Evolutionary conservation across 2,113 vertebrate genomes (phyloP), one percentile per base, ranked within the genome.

Genomic region (Gallinago media): DNA sequence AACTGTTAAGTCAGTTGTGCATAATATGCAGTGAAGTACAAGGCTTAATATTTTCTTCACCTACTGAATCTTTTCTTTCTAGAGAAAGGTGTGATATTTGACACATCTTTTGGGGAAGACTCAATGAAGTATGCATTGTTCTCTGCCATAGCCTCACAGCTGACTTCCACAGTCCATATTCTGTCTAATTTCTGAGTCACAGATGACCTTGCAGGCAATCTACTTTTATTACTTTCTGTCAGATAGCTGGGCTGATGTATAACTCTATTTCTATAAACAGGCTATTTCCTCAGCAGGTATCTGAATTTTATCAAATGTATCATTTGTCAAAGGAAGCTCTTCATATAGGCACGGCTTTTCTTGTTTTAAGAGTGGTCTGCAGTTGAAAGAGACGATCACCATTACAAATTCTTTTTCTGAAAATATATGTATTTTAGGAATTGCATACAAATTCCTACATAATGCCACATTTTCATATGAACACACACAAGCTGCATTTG

Each of bases 181-280:
- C 92, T 75, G 70, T 81, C 78, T 94, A 76, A 94, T 95, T 96
- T 96, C 95, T 96, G 94, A 97, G 91, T 78, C 91, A 97, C 67
- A 96, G 79, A 94, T 70, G 83, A 95, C 88, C 92, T 82, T 88
- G 59, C 79, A 91, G 72, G 68, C 92, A 85, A 95, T 92, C 75
- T 88, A 59, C 62, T 94, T 85, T 88, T 92, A 94, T 94, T 94
- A 79, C 58, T 87, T 91, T 92, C 82, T 90, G 93, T 93, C 79
- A 96, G 73, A 85, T 78, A 75, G 23, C 77, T 85, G 62, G 55
- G 81, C 82, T 95, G 92, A 96, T 93, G 71, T 75, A 96, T 89
- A 95, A 94, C 75, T 96, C 88, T 90, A 90, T 94, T 96, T 94
- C 94, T 94, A 95, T 90, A 96, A 97, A 96, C 80, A 96, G 92